Evolutionary conservation across 1,140 invertebrate genomes (phyloP).

Genomic region (Gerris buenoi): DNA sequence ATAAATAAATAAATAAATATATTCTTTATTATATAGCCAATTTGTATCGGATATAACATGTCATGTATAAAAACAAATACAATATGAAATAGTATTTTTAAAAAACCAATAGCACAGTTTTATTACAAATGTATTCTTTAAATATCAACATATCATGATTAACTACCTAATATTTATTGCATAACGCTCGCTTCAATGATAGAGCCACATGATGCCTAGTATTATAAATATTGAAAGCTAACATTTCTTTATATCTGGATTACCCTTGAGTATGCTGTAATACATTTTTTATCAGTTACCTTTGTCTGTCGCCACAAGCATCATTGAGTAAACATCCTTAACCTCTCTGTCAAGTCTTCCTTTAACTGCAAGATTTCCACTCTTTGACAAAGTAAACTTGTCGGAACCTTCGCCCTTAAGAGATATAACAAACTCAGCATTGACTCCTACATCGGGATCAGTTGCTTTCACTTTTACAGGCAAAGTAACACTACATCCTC

Average conservation of each 20-base stretch:
- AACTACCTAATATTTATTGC: too few relatives aligned
- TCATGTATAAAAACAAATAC: too few relatives aligned
- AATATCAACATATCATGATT: too few relatives aligned
- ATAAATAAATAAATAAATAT: too few relatives aligned
- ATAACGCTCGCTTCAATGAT: too few relatives aligned
- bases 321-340: constrained; percentile 47
- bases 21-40: too few relatives aligned
- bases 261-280: neutral
- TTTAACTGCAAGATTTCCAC: constrained; percentile 42
- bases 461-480: constrained; percentile 39
- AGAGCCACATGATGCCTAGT: too few relatives aligned
- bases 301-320: constrained; percentile 55
- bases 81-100: too few relatives aligned
- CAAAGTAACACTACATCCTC: constrained; percentile 32
- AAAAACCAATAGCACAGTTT: too few relatives aligned
- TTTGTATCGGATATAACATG: too few relatives aligned
- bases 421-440: constrained; percentile 56
- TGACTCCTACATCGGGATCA: constrained; percentile 64
- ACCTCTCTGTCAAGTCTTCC: constrained; percentile 52
- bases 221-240: too few relatives aligned
- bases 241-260: neutral
- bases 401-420: constrained; percentile 58
- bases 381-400: constrained; percentile 56
- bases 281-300: constrained; percentile 26
- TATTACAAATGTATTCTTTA: too few relatives aligned